phyloP scores from a whole-genome alignment of 2,797 vertebrate genomes.

The Erithacus rubecula region DNA sequence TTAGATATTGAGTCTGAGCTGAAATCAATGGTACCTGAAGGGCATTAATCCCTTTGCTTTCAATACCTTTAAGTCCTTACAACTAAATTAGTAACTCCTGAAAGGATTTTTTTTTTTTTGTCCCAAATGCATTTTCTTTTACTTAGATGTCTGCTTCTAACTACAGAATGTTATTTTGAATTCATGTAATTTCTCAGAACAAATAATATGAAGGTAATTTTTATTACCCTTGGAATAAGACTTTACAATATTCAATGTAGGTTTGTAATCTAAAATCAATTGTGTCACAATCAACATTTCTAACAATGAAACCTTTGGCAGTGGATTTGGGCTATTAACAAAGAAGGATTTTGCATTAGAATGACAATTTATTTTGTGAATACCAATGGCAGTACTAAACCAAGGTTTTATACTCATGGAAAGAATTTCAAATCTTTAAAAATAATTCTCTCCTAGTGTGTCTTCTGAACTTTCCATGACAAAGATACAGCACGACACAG shows the following conservation, averaged over 20 bases:
- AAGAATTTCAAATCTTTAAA: background rate
- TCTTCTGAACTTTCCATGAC: background rate
- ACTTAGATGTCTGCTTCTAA: background rate
- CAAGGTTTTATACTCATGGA: background rate
- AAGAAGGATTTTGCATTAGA: background rate
- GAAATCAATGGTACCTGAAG: background rate
- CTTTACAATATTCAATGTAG: background rate
- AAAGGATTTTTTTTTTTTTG: background rate
- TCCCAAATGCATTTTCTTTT: background rate
- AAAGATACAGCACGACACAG: background rate
- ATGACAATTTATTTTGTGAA: background rate
- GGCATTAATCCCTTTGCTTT: background rate
- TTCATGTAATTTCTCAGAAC: background rate
- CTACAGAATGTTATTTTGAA: background rate
- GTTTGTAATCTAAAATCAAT: background rate
- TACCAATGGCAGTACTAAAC: background rate
- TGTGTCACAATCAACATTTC: background rate
- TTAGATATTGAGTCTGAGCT: background rate
- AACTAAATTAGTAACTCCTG: background rate
- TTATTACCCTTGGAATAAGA: background rate
- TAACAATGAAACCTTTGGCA: background rate
- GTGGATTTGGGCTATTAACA: background rate
- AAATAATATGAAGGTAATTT: background rate
- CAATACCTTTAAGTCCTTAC: background rate
- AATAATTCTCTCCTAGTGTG: background rate